Conservation (phyloP, 2,797 vertebrate species). For the Melanotaenia boesemani region DNA sequence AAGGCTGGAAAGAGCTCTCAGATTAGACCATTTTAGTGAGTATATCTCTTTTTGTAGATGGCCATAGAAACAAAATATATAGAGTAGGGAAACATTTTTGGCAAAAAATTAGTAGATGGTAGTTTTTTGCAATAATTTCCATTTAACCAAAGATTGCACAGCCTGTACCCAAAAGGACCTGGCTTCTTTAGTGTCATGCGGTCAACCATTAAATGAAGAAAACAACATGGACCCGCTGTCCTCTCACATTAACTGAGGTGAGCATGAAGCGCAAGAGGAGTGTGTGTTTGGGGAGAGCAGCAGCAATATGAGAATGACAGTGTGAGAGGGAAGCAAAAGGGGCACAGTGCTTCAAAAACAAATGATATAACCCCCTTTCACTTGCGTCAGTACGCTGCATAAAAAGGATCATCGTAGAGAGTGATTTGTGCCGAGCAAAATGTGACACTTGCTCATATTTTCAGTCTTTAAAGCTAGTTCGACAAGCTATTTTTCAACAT, state of each 20-base stretch:
- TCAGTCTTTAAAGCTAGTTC: conserved; percentile 8
- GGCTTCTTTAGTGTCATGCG: conserved; percentile 51
- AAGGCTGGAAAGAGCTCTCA: conserved; percentile 34
- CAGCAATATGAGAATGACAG: conserved; percentile 68
- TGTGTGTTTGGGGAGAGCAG: conserved; percentile 44
- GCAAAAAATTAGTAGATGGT: neutral
- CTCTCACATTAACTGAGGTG: conserved; percentile 36
- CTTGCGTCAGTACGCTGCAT: conserved; percentile 35
- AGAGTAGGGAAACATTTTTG: neutral
- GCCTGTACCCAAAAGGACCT: conserved; percentile 12
- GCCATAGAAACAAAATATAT: neutral
- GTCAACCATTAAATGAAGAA: conserved; percentile 52
- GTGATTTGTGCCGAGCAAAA: neutral
- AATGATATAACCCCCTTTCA: conserved; percentile 71
- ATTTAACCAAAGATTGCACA: neutral
- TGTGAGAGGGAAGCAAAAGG: conserved; percentile 36
- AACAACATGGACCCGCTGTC: conserved; percentile 57
- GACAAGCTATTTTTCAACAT: conserved; percentile 50
- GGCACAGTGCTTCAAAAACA: conserved; percentile 64
- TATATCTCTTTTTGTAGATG: conserved; percentile 1
- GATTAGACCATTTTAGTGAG: conserved; percentile 30
- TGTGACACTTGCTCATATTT: conserved; percentile 9
- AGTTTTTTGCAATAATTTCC: neutral
- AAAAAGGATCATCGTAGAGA: conserved; percentile 8
- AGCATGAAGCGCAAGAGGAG: conserved; percentile 48